These are phyloP conservation scores for Busseola fusca DNA, from an alignment of 2,888 invertebrate species.

Conservation along the genomic window DNA sequence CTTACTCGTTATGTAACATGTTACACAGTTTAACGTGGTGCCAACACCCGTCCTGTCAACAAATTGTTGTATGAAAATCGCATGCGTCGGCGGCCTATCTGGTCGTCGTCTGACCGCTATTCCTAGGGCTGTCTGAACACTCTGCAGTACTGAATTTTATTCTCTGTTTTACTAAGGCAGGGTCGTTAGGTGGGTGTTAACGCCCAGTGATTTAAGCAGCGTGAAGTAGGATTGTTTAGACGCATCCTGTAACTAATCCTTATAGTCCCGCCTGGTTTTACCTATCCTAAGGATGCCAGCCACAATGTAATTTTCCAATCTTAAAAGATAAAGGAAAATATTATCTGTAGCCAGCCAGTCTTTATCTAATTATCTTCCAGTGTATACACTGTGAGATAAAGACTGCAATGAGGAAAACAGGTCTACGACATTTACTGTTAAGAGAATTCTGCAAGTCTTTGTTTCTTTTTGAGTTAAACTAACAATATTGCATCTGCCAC, in stretches of 20 bases:
- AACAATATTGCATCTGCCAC: neutral
- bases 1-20: conserved; percentile 49
- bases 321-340: conserved; percentile 19
- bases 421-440: conserved; percentile 27
- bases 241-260: conserved; percentile 42
- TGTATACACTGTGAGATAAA: conserved; percentile 31
- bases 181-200: conserved; percentile 48
- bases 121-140: conserved; percentile 47
- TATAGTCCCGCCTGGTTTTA: conserved; percentile 23
- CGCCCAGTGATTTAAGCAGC: conserved; percentile 43
- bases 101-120: conserved; percentile 52
- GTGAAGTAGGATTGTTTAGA: conserved; percentile 53
- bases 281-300: conserved; percentile 42
- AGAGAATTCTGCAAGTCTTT: neutral
- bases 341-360: conserved; percentile 27
- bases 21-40: conserved; percentile 48
- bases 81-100: conserved; percentile 45
- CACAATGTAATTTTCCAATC: conserved; percentile 14
- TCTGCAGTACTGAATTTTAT: conserved; percentile 41
- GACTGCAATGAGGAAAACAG: conserved; percentile 19
- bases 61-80: conserved; percentile 38
- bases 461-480: conserved; percentile 5
- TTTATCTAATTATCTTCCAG: conserved; percentile 39
- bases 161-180: conserved; percentile 36
- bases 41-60: conserved; percentile 58